Evolutionary conservation across 1,140 invertebrate genomes (phyloP), one percentile per base, ranked within the genome.

Genomic region (Chrysomallon squamiferum): DNA sequence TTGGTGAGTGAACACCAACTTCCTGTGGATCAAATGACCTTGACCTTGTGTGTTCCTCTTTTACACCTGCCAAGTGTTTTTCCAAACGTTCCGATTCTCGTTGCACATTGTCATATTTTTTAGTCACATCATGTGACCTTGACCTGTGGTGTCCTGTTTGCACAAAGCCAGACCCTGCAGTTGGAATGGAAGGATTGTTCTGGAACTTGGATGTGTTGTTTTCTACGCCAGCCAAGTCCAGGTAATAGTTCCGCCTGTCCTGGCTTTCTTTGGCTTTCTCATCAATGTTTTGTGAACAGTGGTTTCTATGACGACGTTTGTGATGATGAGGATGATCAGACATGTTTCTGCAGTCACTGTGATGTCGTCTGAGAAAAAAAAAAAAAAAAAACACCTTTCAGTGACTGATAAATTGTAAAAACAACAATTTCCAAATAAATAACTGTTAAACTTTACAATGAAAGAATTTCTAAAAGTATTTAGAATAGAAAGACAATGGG

Each of bases 201-300:
- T 76, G 75, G 60, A 82, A 77, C 50, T 78, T 77, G 2, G 80
- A 69, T 13, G 75, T 65, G 35, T 74, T 80, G 63, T 84, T 80
- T 67, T 87, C 86, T 15, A 86, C 74, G 2, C 86, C 86, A 9
- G 85, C 86, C 50, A 87, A 68, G 69, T 87, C 86, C 20, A 86
- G 75, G 65, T 87, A 87, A 70, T 86, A 85, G 69, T 86, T 86
- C 2, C 82, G 65, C 2, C 84, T 66, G 59, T 86, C 84, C 59
- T 80, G 76, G 59, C 80, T 80, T 69, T 85, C 84, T 45, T 78
- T 77, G 2, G 76, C 60, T 27, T 65, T 56, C 35, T 74, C 72
- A 30, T 69, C 59, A 38, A 63, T n/a, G 41, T 70, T 52, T 32
- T 72, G 33, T 41, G 59, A 29, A 9, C 60, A 61, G 18, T 69